A percentile compares a stretch with the other conserved stretches of the same genome.
Evolutionary conservation across 2,113 vertebrate genomes (phyloP).

Genomic region (Thalassarche chlororhynchos): DNA sequence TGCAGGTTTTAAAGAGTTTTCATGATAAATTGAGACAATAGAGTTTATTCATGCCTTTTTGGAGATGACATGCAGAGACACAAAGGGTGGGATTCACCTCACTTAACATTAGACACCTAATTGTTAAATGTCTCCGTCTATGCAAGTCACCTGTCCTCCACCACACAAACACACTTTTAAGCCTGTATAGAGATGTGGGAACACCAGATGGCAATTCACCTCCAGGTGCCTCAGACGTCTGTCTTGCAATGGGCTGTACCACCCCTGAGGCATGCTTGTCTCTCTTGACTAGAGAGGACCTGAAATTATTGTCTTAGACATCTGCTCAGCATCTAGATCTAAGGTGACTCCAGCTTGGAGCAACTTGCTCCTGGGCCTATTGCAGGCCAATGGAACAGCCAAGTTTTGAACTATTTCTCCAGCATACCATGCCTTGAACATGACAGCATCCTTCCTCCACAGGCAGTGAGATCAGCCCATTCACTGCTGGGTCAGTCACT

Average conservation of each 20-base stretch:
- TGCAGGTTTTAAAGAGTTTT: not conserved
- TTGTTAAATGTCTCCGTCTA: not conserved
- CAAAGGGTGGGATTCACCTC: not conserved
- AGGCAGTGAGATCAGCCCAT: not conserved
- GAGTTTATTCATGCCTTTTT: not conserved
- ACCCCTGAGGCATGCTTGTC: not conserved
- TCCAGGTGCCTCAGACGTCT: not conserved
- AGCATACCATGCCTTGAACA: fast-evolving
- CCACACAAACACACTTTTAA: not conserved
- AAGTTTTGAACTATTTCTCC: not conserved
- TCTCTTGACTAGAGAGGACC: not conserved
- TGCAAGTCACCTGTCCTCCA: too few species aligned
- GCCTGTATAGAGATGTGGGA: not conserved
- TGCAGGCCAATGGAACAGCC: not conserved
- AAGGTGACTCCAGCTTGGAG: not conserved
- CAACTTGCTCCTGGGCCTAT: not conserved
- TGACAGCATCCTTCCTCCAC: not conserved
- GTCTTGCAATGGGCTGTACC: not conserved
- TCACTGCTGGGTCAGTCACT: fast-evolving
- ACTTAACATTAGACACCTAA: not conserved
- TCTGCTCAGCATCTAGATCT: not conserved
- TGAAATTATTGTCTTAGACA: not conserved
- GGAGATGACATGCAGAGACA: not conserved
- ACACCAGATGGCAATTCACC: not conserved
- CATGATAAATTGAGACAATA: not conserved